Conservation (phyloP, 2,797 vertebrate species). For the Picus viridis region DNA sequence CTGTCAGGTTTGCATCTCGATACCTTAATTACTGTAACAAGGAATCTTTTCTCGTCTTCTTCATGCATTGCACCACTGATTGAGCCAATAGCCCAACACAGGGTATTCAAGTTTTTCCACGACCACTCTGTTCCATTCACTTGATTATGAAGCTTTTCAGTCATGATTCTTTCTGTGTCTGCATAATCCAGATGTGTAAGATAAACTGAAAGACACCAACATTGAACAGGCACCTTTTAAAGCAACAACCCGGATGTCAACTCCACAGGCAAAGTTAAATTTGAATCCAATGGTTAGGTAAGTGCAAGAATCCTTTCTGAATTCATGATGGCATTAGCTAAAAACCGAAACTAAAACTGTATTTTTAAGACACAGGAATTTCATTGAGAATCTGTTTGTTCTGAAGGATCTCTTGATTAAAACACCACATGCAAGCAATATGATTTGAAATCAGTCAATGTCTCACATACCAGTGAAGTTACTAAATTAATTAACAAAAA, state of each 20-base stretch:
- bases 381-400: neutral
- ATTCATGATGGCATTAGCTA: neutral
- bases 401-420: neutral
- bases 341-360: neutral
- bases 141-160: conserved; percentile 98
- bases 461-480: fast-evolving
- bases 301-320: neutral
- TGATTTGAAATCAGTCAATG: neutral
- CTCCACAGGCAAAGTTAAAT: neutral
- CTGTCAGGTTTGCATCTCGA: neutral
- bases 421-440: fast-evolving
- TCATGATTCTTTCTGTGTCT: conserved; percentile 98
- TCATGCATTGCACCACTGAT: conserved; percentile 99
- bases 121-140: conserved; percentile 98
- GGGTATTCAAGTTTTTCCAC: conserved; percentile 97
- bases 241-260: neutral
- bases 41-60: conserved; percentile 97
- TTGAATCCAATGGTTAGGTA: neutral
- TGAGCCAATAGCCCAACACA: conserved; percentile 98
- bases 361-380: neutral
- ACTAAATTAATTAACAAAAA: neutral
- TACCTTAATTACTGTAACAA: conserved; percentile 99
- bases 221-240: neutral
- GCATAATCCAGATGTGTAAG: conserved; percentile 98
- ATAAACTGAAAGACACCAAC: conserved; percentile 84